These are phyloP conservation scores for Glossosoma conforme DNA, from an alignment of 1,140 invertebrate species.

Conservation along the genomic window DNA sequence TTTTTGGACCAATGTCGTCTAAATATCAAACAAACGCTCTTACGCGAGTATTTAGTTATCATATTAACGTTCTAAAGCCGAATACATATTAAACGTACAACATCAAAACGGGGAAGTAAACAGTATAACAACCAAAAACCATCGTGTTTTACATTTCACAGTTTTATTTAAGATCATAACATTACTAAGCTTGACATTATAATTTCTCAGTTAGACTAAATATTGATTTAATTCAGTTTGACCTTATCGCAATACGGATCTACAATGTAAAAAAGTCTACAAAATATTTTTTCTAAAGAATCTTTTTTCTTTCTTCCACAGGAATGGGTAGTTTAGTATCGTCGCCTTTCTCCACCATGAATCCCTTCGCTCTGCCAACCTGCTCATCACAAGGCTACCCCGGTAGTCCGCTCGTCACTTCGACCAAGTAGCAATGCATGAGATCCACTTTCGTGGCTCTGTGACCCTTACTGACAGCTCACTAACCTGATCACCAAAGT, in stretches of 20 bases:
- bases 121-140: no score
- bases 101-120: no score
- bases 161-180: no score
- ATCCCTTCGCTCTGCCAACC: constrained; percentile 84
- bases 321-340: constrained; percentile 74
- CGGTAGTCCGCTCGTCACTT: constrained; percentile 74
- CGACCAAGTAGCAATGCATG: constrained; percentile 61
- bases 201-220: background rate
- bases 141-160: no score
- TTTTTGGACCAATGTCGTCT: no score
- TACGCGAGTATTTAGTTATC: no score
- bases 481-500: no score
- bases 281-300: constrained; percentile 7
- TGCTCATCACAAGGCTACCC: constrained; percentile 82
- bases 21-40: no score
- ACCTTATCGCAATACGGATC: constrained; percentile 32
- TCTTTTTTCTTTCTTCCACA: constrained; percentile 39
- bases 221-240: constrained; percentile 14
- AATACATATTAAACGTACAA: no score
- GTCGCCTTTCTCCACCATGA: constrained; percentile 78
- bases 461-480: no score
- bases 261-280: background rate
- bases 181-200: no score
- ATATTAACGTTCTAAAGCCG: no score
- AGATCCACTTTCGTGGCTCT: constrained; percentile 15